Base-by-base conservation (phyloP, 2,113 vertebrate species). In the Macrotus californicus region DNA sequence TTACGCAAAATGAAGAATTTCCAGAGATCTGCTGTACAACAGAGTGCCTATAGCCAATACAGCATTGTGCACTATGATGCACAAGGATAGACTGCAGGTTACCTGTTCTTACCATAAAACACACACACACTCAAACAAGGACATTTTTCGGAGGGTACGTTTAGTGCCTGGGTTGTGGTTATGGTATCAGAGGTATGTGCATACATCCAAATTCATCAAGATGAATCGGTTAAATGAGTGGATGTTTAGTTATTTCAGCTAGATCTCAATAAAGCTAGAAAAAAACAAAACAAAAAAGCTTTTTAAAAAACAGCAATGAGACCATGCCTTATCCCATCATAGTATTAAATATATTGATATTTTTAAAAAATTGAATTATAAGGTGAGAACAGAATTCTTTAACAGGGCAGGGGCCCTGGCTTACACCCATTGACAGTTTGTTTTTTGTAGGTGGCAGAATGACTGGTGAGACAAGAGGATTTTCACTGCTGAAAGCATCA, bases 401-500 rank as follows among this genome's bases (percentile, higher is more conserved):
- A 94, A 54, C 0, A 85, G 41, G 21, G 29, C 46, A 76, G 43
- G 16, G 26, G 89, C 96, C 50, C 73, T 46, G 76, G 61, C 87
- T 94, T 14, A 91, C 73, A 26, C 5, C 8, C 64, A 61, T 48
- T 26, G 4, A 67, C 59, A 94, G n/a, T 9, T 22, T 26, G 97
- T 34, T 56, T 29, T 84, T 93, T 94, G 72, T 50, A 59, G 67
- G 88, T 73, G 18, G 18, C 24, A 96, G 89, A 67, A 95, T 96
- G 26, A 54, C 67, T 87, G 59, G 70, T 19, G 70, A 95, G 48
- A 87, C 14, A 75, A 70, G 66, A 92, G 82, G 92, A 46, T 36
- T 89, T 56, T 16, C 85, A 77, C 76, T 84, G 70, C 46, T 92
- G 79, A 91, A 50, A 96, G 83, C 89, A 93, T 92, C 18, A 46